These are phyloP conservation scores for Psilopsiagon aurifrons DNA, from an alignment of 2,113 vertebrate species.

Conservation along the genomic window DNA sequence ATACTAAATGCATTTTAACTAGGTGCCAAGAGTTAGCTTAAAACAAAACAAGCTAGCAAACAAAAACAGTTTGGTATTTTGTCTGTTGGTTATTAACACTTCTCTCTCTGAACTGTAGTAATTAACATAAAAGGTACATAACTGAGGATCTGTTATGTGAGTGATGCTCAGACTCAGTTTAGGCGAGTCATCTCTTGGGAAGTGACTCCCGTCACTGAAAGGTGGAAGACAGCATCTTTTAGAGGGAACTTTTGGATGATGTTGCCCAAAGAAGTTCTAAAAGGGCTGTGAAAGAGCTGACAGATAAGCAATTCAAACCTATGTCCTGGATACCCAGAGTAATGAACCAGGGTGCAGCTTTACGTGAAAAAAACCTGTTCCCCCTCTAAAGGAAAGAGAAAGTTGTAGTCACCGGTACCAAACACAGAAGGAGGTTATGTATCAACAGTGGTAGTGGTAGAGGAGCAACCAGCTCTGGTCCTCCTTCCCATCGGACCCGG, in stretches of 20 bases:
- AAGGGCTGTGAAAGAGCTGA: neutral
- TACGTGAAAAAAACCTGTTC: neutral
- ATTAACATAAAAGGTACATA: neutral
- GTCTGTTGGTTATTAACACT: neutral
- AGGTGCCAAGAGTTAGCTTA: neutral
- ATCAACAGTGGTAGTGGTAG: accelerated
- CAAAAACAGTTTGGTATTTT: neutral
- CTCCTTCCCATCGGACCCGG: neutral
- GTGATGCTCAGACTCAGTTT: neutral
- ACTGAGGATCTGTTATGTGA: neutral
- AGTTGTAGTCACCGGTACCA: neutral
- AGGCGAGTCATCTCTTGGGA: neutral
- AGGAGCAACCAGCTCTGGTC: neutral
- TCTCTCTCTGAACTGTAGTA: neutral
- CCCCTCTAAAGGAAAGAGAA: neutral
- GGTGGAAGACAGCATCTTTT: neutral
- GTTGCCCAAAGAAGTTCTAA: neutral
- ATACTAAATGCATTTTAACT: neutral
- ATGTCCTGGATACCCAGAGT: neutral
- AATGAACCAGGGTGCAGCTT: neutral
- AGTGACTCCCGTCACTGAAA: neutral
- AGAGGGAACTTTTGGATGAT: neutral
- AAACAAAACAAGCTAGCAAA: neutral
- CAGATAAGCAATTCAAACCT: accelerated
- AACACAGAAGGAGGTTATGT: accelerated